phyloP scores from a whole-genome alignment of 2,797 vertebrate genomes.

The Erethizon dorsatum region DNA sequence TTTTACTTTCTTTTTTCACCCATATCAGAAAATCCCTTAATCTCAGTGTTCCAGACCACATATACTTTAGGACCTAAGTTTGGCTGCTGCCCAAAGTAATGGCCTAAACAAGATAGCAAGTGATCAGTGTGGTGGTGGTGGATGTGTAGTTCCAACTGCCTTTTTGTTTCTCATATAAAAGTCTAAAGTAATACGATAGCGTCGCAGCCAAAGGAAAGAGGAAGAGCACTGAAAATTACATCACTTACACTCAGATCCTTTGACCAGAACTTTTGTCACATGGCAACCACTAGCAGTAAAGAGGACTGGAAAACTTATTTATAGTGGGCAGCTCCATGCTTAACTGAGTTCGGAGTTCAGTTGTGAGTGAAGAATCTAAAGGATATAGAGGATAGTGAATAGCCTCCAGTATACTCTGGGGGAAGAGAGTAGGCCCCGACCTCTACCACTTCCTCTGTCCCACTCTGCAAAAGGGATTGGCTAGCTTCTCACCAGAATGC shows the following conservation, averaged over 20 bases:
- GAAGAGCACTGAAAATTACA: neutral
- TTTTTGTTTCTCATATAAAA: neutral
- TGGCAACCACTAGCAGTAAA: neutral
- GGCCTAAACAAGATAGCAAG: neutral
- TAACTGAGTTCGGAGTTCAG: neutral
- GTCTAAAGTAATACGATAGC: neutral
- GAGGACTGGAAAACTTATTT: neutral
- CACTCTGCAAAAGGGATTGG: neutral
- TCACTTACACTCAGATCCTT: neutral
- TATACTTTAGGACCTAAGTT: neutral
- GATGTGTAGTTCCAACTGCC: neutral
- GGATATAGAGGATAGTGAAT: neutral
- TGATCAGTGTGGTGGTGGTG: neutral
- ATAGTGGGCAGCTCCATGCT: neutral
- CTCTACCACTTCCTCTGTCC: neutral
- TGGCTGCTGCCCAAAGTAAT: slow-evolving; percentile 10
- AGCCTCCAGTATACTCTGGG: neutral
- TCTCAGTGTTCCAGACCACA: neutral
- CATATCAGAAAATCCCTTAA: neutral
- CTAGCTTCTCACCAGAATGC: neutral
- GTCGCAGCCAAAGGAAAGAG: neutral
- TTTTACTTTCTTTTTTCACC: neutral
- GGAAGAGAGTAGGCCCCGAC: neutral
- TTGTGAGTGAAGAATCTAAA: neutral
- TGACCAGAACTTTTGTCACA: neutral